Percentiles rank a stretch among this genome's conserved stretches.
Conservation (phyloP, 2,113 vertebrate genomes). For the Mormoops blainvillei region DNA sequence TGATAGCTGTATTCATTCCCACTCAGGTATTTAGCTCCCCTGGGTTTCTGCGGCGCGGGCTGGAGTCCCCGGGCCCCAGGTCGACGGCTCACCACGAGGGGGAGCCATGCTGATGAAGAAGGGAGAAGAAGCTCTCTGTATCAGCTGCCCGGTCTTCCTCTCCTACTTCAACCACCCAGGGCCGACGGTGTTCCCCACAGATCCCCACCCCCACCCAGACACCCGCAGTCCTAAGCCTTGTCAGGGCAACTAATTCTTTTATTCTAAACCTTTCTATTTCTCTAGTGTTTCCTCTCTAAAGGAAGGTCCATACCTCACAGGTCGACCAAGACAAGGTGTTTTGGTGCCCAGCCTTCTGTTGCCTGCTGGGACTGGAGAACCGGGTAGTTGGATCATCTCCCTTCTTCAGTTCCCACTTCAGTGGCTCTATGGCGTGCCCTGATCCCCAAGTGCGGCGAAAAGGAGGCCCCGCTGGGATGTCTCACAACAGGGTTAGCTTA, state of each 20-base stretch:
- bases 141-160: neutral
- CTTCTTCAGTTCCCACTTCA: neutral
- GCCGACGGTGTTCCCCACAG: neutral
- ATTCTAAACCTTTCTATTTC: neutral
- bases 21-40: neutral
- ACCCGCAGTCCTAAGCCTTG: neutral
- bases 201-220: accelerated
- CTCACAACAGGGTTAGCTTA: neutral
- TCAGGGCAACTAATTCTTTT: neutral
- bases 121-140: neutral
- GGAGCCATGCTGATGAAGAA: too few relatives aligned
- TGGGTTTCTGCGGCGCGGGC: neutral
- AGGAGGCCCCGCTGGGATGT: neutral
- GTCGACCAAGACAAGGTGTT: neutral
- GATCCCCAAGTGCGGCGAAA: neutral
- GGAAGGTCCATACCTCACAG: neutral
- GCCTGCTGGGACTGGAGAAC: neutral
- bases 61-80: neutral
- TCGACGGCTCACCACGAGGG: neutral
- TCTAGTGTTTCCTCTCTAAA: neutral
- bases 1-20: neutral
- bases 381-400: too few relatives aligned
- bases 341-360: neutral
- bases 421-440: neutral
- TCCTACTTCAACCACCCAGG: neutral